Evolutionary conservation across 2,797 vertebrate species (phyloP), one percentile per base, ranked within the genome.

Genomic region (Sardinella longiceps): DNA sequence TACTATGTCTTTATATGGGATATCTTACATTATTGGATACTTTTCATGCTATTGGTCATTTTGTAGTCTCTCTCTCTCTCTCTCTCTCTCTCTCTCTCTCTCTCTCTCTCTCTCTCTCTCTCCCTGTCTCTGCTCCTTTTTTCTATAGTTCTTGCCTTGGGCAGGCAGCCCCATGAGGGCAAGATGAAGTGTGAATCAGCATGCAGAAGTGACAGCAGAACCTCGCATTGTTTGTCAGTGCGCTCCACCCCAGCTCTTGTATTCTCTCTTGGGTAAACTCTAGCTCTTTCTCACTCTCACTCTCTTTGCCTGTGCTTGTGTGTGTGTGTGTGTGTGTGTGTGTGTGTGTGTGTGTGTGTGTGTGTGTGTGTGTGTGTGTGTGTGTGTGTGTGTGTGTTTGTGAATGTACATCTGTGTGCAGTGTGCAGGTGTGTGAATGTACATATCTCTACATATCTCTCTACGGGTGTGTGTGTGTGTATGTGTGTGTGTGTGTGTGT

Each of bases 101-200:
- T 81, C 81, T 53, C 83, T 81, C 83, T 83, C 84, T 83, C 77
- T 85, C 83, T 87, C 81, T 82, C 81, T 80, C 83, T 83, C 84
- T 66, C 74, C 60, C 84, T 82, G 82, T 53, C 74, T 66, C 74
- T 80, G 84, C 87, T 70, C 81, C 77, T 10, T 83, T 5, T 30
- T 18, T 43, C 51, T 23, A 7, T 77, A 43, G 70, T 23, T 77
- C 33, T 77, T 77, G 37, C 70, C 70, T 23, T 77, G 20, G 70
- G 70, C 70, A 7, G 37, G 18, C 37, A 23, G 37, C 18, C 70
- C 37, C 70, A 43, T 18, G 70, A 77, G 70, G 6, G 37, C 18
- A 20, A 37, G 33, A 37, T 43, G 70, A 77, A 77, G 37, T 77
- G 70, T 77, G 70, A 77, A 77, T 77, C 70, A 77, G 70, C 70